Evolutionary conservation across 30 jellyfish, hydroid and myxozoan genomes (phyloP), one percentile per base, ranked within the genome.

Genomic region (Nemopilema nomurai): DNA sequence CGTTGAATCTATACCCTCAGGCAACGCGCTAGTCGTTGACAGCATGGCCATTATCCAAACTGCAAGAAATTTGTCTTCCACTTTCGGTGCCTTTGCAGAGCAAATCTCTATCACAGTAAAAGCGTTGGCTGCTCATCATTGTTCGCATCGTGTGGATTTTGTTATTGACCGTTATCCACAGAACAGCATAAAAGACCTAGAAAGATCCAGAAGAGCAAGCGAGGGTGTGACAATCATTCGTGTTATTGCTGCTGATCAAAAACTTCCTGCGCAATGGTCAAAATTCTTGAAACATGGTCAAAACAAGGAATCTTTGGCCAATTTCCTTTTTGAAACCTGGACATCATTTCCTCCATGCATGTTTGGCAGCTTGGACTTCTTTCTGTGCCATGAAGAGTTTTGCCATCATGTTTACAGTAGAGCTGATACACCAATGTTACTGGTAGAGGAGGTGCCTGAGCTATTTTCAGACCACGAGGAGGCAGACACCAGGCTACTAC

Each of bases 401-500:
- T 87, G 92, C 49, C 92, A 76, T 74, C 86, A 31, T 51, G 71
- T 82, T 22, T 18, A 22, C 1, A 83, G 81, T 41, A 18, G 62
- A 51, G 50, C 28, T 63, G 69, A 80, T 52, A 69, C 33, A 63
- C 63, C 82, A 28, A 90, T 81, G 69, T 41, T 41, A 41, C 57
- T 41, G 57, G 50, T 77, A 71, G 62, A 67, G 16, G 71, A 71
- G 8, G 49, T 88, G 49, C 57, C 83, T 23, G 96, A 70, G 83
- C 81, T 90, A 76, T 32, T 20, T 75, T 84, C 89, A 49, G 85
- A 83, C 32, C 97, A 90, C 74, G 96, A 90, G 77, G 96, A 83
- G 85, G 96, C 91, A 31, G 96, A 90, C 73, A 78, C 97, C 67
- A 63, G 96, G 33, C 27, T 80, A 87, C 29, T 71, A 9, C 66